Evolutionary conservation across 2,888 invertebrate species (phyloP), one percentile per base, ranked within the genome.

Genomic region (Microplitis deprimator): DNA sequence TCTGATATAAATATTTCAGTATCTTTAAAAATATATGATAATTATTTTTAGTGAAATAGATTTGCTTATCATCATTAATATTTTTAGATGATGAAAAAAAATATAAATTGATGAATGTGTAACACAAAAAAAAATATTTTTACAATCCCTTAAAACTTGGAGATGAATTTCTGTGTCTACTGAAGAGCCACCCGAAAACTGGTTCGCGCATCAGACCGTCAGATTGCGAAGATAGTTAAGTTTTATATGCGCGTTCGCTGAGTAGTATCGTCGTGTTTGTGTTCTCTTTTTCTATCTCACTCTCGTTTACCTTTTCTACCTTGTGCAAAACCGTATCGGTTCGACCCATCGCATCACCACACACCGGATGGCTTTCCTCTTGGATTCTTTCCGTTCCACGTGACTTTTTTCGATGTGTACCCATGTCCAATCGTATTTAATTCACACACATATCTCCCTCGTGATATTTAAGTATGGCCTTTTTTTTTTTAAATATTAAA

Each of bases 201-300:
- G 88, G 88, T 88, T 88, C 88, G 88, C 85, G 84, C 84, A 29
- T 29, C 29, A 86, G 87, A 50, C 10, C 87, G 86, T 88, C 88
- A 87, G 88, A 88, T 88, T 86, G 88, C 88, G 82, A 87, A 88
- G 88, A 88, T 88, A 88, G 83, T 80, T 81, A 84, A 86, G 85
- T 87, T 88, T 88, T 88, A 88, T 87, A 88, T 87, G 86, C 83
- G 81, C 82, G 79, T 68, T 59, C 60, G 40, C 71, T 68, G 61
- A 72, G 62, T 62, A 60, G 71, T 60, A 61, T 72, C 38, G 39
- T n/a, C 29, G 29, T 29, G 20, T 29, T 29, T 29, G 29, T 29
- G 29, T 29, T 29, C 29, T 38, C 20, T 60, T 6, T 70, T 38
- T 38, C 20, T 60, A 13, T 60, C 8, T 60, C 20, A 59, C 10